These are phyloP conservation scores for Melangyna quadrimaculata DNA, from an alignment of 2,888 invertebrate species.

Conservation along the genomic window DNA sequence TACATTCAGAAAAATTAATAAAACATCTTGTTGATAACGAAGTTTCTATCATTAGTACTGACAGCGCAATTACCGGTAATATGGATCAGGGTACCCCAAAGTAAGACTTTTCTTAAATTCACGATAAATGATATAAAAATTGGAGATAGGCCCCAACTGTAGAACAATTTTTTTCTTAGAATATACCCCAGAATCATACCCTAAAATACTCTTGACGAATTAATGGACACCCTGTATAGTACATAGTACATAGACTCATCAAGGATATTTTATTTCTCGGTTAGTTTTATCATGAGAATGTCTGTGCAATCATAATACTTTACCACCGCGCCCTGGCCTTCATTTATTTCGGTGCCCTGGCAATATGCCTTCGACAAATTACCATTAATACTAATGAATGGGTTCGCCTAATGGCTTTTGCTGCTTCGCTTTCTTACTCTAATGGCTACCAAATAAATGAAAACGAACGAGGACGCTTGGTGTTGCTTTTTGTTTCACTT, in stretches of 20 bases:
- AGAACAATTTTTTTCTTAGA: too few relatives aligned
- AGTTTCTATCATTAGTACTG: too few relatives aligned
- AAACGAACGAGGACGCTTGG: slow-evolving; percentile 31
- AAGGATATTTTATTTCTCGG: slow-evolving; percentile 15
- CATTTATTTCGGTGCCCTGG: slow-evolving; percentile 55
- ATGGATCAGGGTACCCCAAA: too few relatives aligned
- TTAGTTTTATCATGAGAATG: slow-evolving; percentile 20
- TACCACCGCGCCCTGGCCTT: slow-evolving; percentile 29
- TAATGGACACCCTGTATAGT: too few relatives aligned
- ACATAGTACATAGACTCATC: not conserved
- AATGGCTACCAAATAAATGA: slow-evolving; percentile 33
- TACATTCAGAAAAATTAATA: too few relatives aligned
- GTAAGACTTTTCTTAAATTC: too few relatives aligned
- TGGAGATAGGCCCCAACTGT: too few relatives aligned
- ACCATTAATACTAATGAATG: slow-evolving; percentile 67
- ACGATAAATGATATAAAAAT: too few relatives aligned
- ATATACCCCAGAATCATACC: too few relatives aligned
- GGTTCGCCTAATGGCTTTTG: slow-evolving; percentile 60
- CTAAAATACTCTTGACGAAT: too few relatives aligned
- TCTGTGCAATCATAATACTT: slow-evolving; percentile 43
- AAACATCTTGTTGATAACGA: too few relatives aligned
- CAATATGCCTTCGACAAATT: slow-evolving; percentile 67
- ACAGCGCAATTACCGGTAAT: too few relatives aligned
- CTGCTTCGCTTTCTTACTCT: slow-evolving; percentile 40
- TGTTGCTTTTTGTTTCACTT: slow-evolving; percentile 18